Base-by-base conservation (phyloP, 2,888 invertebrate genomes). In the Pterostichus niger region DNA sequence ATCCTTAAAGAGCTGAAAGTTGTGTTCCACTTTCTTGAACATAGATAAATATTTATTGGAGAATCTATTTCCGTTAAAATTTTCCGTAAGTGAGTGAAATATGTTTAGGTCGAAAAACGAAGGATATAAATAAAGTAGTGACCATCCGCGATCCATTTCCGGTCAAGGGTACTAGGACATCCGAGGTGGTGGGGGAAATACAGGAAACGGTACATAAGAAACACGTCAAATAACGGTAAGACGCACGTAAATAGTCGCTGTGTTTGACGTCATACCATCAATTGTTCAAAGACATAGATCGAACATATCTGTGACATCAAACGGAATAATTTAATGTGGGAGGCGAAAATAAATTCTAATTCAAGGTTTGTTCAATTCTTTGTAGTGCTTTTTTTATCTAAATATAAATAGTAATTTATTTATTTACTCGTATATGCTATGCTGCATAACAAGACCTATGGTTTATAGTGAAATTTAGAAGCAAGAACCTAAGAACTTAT, bases 1-100 rank as follows among this genome's bases (percentile, higher is more conserved):
- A 2, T 3, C 24, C 24, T 24, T 24, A 24, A 24, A 24, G 24
- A 3, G 24, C 3, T 24, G 24, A 24, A 40, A 3, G 1, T 40
- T 40, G 40, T 40, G 40, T 6, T 40, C 40, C 5, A 40, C 40
- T 40, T 40, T 40, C 40, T 40, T 9, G 40, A 9, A 9, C 17
- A 31, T 2, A 59, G 54, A 59, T 59, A 59, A 59, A 59, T 59
- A 59, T 59, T 59, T 59, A 59, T 59, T 64, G 13, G 33, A 35
- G 35, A 64, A 64, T 64, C 64, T 35, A 64, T 64, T 64, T 64
- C 64, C 64, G 64, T 33, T 35, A 64, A 64, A 64, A 35, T 64
- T 59, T 59, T 59, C 59, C 59, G 31, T 59, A n/a, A 59, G 33
- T 31, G 31, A 59, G 59, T 59, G 59, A 59, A 59, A 59, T 59